Base-by-base conservation (phyloP, 2,113 vertebrate species). In the Chelonoidis abingdonii region DNA sequence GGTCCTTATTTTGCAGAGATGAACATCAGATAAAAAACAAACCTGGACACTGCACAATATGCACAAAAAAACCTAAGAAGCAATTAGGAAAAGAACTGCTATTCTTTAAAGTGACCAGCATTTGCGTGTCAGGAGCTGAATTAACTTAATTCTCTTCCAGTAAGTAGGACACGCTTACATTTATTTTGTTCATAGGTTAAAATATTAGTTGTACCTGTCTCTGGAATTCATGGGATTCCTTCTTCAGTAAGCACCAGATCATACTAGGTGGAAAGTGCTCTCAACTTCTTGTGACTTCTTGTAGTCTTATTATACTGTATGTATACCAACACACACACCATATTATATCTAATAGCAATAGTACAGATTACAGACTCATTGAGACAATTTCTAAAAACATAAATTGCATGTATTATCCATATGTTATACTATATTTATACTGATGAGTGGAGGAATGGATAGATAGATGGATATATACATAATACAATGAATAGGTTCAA, bases 1-100 rank as follows among this genome's bases (percentile, higher is more conserved):
- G 7, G 2, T 19, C 90, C 50, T 57, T 78, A 2, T 86, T 65
- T 49, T 83, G 24, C 10, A 65, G 52, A 84, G 5, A 92, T 19
- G 49, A 86, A 27, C 59, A 54, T 14, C 16, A 44, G 41, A 24
- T 24, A 41, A 88, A 92, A 69, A 93, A 19, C 1, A 44, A 44
- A 44, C 44, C 5, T 93, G 84, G 1, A 0, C 13, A 17, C 6
- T 44, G 62, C 49, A 2, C 4, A 78, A 35, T 65, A 69, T 5
- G 21, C 22, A 21, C 7, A 72, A 81, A 92, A 62, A 10, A 87
- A 65, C 8, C 8, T 65, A 75, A 54, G 10, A 2, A 86, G 59
- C 47, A 92, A 17, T 29, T 2, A n/a, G 49, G 52, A 59, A 53
- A 29, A 86, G 41, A 88, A 11, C 13, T 76, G 16, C 1, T 17